Evolutionary conservation across 2,797 vertebrate species (phyloP).

Genomic region (Fistularia commersonii): DNA sequence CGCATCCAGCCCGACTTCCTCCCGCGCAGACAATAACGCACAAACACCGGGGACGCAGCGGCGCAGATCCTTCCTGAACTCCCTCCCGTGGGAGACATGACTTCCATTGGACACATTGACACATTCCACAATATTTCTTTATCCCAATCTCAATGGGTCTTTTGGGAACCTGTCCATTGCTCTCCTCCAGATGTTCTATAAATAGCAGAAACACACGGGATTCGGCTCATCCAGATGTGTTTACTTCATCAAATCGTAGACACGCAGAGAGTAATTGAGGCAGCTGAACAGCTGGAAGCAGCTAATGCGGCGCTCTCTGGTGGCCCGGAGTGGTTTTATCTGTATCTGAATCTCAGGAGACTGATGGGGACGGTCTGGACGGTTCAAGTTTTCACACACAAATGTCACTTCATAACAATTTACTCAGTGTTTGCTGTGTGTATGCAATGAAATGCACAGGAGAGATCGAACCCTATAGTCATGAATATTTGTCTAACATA

Average conservation of each 20-base stretch:
- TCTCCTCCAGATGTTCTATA: slow-evolving; percentile 51
- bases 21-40: slow-evolving; percentile 7
- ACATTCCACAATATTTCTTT: slow-evolving; percentile 37
- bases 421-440: too few relatives aligned
- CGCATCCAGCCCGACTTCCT: slow-evolving; percentile 37
- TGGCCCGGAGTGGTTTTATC: slow-evolving; percentile 36
- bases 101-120: slow-evolving; percentile 23
- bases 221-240: slow-evolving; percentile 45
- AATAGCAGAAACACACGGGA: slow-evolving; percentile 41
- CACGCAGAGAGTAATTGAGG: slow-evolving; percentile 15
- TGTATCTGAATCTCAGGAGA: slow-evolving; percentile 7
- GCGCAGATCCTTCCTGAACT: slow-evolving; percentile 36
- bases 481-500: too few relatives aligned
- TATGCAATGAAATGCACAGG: too few relatives aligned
- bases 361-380: slow-evolving; percentile 1
- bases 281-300: slow-evolving; percentile 40
- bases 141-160: slow-evolving; percentile 31
- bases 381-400: background rate
- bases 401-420: too few relatives aligned
- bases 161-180: slow-evolving; percentile 12
- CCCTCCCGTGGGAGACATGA: slow-evolving; percentile 36
- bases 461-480: too few relatives aligned
- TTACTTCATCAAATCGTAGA: slow-evolving; percentile 26
- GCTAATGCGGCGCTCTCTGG: slow-evolving; percentile 48
- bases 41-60: slow-evolving; percentile 9